These are phyloP conservation scores for Hozukius guyotensis DNA, from an alignment of 2,797 vertebrate species.

Conservation along the genomic window DNA sequence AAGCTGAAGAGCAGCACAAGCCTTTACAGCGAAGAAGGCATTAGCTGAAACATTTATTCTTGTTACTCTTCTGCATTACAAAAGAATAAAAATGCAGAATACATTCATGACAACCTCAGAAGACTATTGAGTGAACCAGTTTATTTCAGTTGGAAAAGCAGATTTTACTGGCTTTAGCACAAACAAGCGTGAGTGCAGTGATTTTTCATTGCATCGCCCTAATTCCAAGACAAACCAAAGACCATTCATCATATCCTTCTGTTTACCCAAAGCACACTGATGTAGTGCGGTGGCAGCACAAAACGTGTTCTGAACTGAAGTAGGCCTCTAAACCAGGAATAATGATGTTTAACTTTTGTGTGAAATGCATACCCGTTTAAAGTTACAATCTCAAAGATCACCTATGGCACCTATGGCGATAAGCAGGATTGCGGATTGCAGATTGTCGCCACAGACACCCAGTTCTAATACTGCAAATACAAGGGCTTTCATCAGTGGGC, in stretches of 20 bases:
- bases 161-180: background rate
- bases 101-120: background rate
- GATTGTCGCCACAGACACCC: no score
- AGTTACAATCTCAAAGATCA: no score
- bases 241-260: background rate
- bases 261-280: background rate
- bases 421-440: background rate
- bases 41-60: background rate
- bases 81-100: background rate
- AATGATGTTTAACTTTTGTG: background rate
- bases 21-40: background rate
- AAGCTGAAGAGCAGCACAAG: background rate
- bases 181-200: background rate
- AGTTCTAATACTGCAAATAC: no score
- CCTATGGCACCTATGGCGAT: background rate
- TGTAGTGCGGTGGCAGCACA: background rate
- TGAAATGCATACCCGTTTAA: background rate
- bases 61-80: background rate
- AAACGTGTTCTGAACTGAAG: background rate
- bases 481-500: no score
- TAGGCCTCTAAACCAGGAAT: background rate
- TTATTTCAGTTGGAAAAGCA: background rate
- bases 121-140: background rate
- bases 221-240: background rate
- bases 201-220: background rate